Evolutionary conservation across 35 echinoderm and acorn worm species (phyloP), one percentile per base, ranked within the genome.

Genomic region (Lytechinus variegatus): DNA sequence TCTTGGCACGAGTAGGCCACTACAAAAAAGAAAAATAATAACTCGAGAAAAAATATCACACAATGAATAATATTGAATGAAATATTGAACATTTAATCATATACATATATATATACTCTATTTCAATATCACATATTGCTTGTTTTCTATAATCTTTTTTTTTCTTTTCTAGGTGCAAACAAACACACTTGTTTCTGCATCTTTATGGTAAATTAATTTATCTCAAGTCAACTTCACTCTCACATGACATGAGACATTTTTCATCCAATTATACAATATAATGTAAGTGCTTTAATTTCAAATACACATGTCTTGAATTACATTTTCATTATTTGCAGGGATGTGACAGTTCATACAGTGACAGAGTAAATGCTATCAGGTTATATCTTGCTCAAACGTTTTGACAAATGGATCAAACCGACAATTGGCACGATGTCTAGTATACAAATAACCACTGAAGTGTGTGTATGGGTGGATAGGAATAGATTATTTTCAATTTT

Each of bases 61-160:
- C 51, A 89, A 10, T 44, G 1, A 16, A 24, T 24, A n/a, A 28
- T 3, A 52, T 52, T 90, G 88, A 90, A 90, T 90, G 88, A 90
- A 90, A 90, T 90, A 90, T 44, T 90, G 88, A 90, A 90, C 88
- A 90, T 90, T 90, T 90, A 90, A 52, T 90, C 28, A 90, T 90
- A 90, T 90, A 90, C 66, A 79, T 79, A 79, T 79, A 79, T 79
- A 79, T 79, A 79, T 79, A 7, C 28, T 90, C 88, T 90, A 90
- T 90, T 90, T 90, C 88, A 90, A 90, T 90, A 90, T 90, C 88
- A 90, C 88, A 90, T 90, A 90, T 90, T 90, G 88, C 88, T 90
- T 90, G 88, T 52, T 90, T 90, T 52, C 52, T 79, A 79, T 79
- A 79, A 19, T 24, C 19, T 79, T 79, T 79, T 79, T n/a, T n/a